These are phyloP conservation scores for Trogon surrucura DNA, from an alignment of 2,113 vertebrate genomes.

Conservation along the genomic window DNA sequence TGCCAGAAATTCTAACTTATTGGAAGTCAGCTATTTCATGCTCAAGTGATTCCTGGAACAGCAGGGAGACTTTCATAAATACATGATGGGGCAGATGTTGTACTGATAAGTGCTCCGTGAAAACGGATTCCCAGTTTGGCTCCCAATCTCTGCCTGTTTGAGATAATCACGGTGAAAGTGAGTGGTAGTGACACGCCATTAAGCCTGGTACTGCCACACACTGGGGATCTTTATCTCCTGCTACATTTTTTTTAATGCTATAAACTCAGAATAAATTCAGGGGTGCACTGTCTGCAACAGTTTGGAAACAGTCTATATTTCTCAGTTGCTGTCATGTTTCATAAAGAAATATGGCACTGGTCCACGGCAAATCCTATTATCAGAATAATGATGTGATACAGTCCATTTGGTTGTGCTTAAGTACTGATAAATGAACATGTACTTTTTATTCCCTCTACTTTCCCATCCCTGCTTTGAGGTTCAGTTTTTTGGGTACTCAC, in stretches of 20 bases:
- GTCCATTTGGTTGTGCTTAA: not conserved
- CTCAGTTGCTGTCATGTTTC: not conserved
- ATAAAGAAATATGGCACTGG: not conserved
- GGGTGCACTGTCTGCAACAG: not conserved
- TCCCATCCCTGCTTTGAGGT: not conserved
- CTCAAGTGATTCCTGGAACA: slow-evolving; percentile 19
- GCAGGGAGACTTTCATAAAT: slow-evolving; percentile 30
- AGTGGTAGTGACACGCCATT: not conserved
- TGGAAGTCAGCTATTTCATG: slow-evolving; percentile 8
- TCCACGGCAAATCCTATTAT: not conserved
- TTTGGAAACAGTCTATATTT: not conserved
- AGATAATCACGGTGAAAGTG: not conserved
- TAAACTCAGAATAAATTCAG: not conserved
- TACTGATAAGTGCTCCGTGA: not conserved
- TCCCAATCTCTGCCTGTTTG: not conserved
- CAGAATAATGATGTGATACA: not conserved
- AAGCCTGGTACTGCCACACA: slow-evolving; percentile 7
- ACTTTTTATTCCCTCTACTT: not conserved
- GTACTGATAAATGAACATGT: not conserved
- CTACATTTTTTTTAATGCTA: not conserved
- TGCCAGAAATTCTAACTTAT: not conserved
- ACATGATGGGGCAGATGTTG: slow-evolving; percentile 7
- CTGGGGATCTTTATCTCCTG: slow-evolving; percentile 17
- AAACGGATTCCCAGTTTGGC: not conserved
- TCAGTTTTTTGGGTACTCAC: not conserved